A percentile compares a stretch with the other conserved stretches of the same genome.
These are phyloP conservation scores for Rallus limicola DNA, from an alignment of 2,113 vertebrate species.

Conservation along the genomic window DNA sequence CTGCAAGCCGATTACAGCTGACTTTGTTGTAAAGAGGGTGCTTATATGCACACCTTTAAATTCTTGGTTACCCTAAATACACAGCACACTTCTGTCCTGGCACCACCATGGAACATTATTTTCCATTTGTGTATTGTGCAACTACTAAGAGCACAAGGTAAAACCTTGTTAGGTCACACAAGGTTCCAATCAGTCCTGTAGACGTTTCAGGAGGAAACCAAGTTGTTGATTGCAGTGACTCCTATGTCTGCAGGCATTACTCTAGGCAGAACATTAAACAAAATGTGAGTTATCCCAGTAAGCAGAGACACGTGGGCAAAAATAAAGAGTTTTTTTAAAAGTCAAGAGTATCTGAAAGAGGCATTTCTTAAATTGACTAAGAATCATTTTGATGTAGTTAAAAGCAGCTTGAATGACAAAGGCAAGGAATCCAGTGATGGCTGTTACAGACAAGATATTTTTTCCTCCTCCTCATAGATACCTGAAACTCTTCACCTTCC, in stretches of 20 bases:
- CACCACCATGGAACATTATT: neutral
- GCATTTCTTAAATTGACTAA: neutral
- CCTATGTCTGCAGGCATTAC: neutral
- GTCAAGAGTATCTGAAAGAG: neutral
- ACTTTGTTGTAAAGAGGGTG: no score
- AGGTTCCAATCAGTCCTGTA: neutral
- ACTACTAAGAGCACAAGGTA: neutral
- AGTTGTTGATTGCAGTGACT: neutral
- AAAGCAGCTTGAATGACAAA: neutral
- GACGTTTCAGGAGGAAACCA: neutral
- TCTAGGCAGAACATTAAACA: neutral
- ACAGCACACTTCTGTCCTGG: neutral
- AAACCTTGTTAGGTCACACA: neutral
- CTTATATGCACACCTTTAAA: neutral
- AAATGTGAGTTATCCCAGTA: neutral
- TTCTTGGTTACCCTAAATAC: neutral
- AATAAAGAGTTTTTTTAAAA: neutral
- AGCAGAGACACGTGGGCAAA: neutral
- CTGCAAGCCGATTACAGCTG: neutral
- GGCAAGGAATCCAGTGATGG: neutral
- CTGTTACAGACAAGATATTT: neutral
- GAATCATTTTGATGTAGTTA: neutral
- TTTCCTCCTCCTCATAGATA: constrained; percentile 73
- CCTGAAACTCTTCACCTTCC: constrained; percentile 93
- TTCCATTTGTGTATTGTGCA: neutral